Percentiles rank a stretch among this genome's conserved stretches.
Evolutionary conservation across 2,113 vertebrate species (phyloP).

Genomic region (Ceuthmochares aereus): DNA sequence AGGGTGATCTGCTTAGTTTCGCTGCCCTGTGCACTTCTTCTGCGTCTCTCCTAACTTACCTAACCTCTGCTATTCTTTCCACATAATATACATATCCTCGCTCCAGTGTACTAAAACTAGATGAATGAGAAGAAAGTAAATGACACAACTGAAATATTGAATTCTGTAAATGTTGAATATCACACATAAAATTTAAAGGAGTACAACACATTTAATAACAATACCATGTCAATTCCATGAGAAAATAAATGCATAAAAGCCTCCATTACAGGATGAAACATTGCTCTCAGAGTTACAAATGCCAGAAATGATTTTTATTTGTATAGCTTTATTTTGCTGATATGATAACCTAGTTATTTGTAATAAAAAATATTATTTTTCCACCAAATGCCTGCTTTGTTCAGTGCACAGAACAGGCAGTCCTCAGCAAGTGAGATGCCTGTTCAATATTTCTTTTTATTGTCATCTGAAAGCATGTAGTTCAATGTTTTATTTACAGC

Average conservation of each 20-base stretch:
- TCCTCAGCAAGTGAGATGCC: background rate
- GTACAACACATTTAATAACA: background rate
- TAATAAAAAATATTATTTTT: background rate
- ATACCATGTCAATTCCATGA: fast-evolving
- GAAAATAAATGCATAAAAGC: background rate
- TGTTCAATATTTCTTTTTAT: slow-evolving; percentile 8
- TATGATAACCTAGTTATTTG: background rate
- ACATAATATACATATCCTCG: fast-evolving
- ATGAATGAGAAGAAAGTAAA: background rate
- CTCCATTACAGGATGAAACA: background rate
- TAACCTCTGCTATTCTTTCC: background rate
- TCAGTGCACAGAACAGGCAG: background rate
- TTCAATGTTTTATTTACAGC: background rate
- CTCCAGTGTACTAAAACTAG: background rate
- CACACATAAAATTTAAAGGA: background rate
- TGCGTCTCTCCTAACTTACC: background rate
- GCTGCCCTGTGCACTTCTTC: background rate
- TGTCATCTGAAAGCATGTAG: background rate
- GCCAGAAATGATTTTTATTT: background rate
- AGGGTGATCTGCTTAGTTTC: background rate
- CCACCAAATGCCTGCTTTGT: background rate
- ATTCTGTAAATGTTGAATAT: background rate
- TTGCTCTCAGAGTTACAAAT: background rate
- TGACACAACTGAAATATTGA: background rate
- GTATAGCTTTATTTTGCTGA: background rate